Evolutionary conservation across 2,888 invertebrate species (phyloP).

Genomic region (Andrena dorsata): DNA sequence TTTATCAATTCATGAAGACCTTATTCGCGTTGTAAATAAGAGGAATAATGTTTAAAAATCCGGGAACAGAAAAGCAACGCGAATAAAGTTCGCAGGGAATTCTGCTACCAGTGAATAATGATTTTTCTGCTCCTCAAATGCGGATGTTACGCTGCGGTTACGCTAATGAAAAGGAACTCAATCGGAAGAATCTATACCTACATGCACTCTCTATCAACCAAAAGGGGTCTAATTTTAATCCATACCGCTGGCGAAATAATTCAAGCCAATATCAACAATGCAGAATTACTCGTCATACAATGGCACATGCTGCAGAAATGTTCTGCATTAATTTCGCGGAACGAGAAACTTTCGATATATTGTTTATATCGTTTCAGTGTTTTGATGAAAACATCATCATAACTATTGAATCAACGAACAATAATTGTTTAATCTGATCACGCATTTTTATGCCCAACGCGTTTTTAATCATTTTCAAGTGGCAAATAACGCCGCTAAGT

Average conservation of each 20-base stretch:
- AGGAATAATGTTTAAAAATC: neutral
- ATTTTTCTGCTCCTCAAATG: slow-evolving; percentile 25
- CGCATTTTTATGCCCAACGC: no score
- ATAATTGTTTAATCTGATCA: no score
- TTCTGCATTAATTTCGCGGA: no score
- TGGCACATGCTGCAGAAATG: no score
- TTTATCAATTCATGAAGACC: neutral
- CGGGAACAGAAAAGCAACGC: neutral
- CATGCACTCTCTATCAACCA: neutral
- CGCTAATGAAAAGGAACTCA: slow-evolving; percentile 12
- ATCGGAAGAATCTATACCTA: neutral
- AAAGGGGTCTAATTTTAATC: neutral
- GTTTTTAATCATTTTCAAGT: neutral
- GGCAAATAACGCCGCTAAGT: neutral
- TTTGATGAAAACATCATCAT: no score
- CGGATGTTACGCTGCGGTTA: slow-evolving; percentile 6
- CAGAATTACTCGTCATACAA: no score
- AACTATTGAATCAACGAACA: no score
- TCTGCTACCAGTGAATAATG: slow-evolving; percentile 26
- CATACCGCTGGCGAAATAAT: neutral
- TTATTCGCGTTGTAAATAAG: neutral
- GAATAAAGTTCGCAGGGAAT: slow-evolving; percentile 23
- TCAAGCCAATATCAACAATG: neutral
- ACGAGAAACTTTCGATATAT: no score
- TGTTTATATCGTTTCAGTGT: no score